A percentile compares a stretch with the other conserved stretches of the same genome.
phyloP scores from a whole-genome alignment of 2,113 vertebrate genomes.

The Cyphomyrus plagiostoma region DNA sequence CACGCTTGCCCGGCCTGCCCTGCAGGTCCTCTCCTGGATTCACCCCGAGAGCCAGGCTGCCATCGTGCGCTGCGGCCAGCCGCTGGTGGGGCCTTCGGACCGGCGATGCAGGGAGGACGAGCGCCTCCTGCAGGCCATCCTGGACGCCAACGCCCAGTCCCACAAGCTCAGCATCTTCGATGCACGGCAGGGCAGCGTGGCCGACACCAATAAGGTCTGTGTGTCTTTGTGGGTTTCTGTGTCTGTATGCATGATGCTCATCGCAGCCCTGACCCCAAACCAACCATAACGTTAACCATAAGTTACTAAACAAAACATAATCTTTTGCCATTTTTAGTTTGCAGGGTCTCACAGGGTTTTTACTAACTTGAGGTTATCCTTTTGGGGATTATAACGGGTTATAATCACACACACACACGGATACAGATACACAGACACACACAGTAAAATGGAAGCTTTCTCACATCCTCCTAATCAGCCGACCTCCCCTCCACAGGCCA shows the following conservation, averaged over 20 bases:
- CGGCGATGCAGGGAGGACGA: slow-evolving; percentile 95
- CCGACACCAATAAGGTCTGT: slow-evolving; percentile 82
- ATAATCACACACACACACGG: background rate
- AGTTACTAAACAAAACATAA: background rate
- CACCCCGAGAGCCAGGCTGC: slow-evolving; percentile 93
- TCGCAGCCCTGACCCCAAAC: background rate
- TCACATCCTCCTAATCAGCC: background rate
- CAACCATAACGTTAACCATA: background rate
- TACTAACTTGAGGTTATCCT: background rate
- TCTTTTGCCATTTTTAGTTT: background rate
- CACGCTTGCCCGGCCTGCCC: background rate
- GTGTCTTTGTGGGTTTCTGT: background rate
- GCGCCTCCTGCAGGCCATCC: slow-evolving; percentile 84
- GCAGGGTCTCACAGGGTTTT: background rate
- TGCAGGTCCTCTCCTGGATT: slow-evolving; percentile 90
- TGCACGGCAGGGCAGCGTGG: slow-evolving; percentile 81
- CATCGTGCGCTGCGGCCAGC: slow-evolving; percentile 87
- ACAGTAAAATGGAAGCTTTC: background rate
- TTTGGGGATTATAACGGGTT: background rate
- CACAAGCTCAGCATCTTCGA: slow-evolving; percentile 93
- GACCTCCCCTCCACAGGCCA: slow-evolving; percentile 62
- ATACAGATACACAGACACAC: background rate
- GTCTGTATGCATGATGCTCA: background rate
- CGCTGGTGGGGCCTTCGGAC: slow-evolving; percentile 80
- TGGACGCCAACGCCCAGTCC: slow-evolving; percentile 95